Evolutionary conservation across 2,113 vertebrate species (phyloP).

Genomic region (Carettochelys insculpta): DNA sequence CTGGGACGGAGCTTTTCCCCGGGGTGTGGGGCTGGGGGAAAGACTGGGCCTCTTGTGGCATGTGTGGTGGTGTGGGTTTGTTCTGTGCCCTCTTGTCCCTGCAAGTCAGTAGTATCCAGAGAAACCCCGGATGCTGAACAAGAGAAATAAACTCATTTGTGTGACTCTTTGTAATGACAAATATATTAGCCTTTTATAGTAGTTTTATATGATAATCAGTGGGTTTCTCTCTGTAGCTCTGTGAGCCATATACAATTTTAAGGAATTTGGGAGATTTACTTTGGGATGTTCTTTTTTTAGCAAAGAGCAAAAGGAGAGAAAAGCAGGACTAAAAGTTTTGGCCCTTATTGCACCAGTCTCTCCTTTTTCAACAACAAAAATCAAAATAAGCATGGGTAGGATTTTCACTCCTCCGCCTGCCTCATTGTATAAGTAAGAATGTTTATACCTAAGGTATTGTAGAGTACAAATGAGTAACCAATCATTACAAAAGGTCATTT

Average conservation of each 20-base stretch:
- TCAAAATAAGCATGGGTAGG: not conserved
- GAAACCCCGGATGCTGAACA: not conserved
- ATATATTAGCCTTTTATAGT: not conserved
- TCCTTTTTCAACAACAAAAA: too few relatives aligned
- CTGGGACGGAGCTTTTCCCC: too few relatives aligned
- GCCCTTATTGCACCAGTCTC: not conserved
- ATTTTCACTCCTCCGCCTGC: not conserved
- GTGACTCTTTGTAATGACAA: not conserved
- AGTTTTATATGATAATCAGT: not conserved
- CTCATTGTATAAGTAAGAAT: not conserved
- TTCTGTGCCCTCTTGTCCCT: not conserved
- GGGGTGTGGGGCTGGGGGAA: too few relatives aligned
- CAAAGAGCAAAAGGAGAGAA: not conserved
- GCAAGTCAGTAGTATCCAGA: not conserved
- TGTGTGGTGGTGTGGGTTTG: too few relatives aligned
- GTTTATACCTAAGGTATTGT: too few relatives aligned
- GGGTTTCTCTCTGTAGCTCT: not conserved
- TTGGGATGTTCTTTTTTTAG: not conserved
- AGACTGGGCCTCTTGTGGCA: not conserved
- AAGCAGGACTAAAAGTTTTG: not conserved
- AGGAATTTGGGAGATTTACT: not conserved
- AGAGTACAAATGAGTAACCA: not conserved
- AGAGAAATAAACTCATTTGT: not conserved
- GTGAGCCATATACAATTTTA: not conserved
- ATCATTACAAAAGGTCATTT: not conserved